phyloP scores from a whole-genome alignment of 2,113 vertebrate genomes.

The Myotis lucifugus region DNA sequence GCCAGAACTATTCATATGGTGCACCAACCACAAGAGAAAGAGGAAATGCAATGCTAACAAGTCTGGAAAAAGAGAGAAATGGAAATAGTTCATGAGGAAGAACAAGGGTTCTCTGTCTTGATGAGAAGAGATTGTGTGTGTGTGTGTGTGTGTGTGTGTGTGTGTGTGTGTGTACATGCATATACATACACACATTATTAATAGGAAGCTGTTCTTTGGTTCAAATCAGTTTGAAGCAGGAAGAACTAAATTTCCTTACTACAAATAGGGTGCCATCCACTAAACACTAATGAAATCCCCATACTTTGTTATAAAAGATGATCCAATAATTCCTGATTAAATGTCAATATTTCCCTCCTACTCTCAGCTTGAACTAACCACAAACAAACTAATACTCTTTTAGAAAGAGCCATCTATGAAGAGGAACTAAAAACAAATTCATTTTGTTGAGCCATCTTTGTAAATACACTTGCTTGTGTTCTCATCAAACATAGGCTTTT shows the following conservation, averaged over 20 bases:
- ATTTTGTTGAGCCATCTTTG: constrained; percentile 7
- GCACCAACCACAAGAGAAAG: background rate
- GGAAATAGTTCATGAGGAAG: background rate
- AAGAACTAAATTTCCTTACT: background rate
- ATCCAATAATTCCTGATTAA: background rate
- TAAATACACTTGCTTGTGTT: background rate
- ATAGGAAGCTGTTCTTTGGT: background rate
- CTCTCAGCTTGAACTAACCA: background rate
- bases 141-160: too few species aligned
- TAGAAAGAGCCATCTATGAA: background rate
- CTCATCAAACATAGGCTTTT: background rate
- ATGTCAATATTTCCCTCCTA: background rate
- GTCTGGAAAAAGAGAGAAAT: background rate
- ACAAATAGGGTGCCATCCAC: background rate
- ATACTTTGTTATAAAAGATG: background rate
- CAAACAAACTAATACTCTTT: background rate
- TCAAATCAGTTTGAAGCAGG: background rate
- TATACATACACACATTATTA: background rate
- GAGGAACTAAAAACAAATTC: background rate
- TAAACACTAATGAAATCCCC: background rate
- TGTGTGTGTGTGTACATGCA: rapidly evolving
- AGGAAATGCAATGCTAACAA: background rate
- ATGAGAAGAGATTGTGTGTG: background rate
- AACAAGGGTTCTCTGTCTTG: background rate
- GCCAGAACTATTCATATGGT: background rate